phyloP scores from a whole-genome alignment of 2,888 invertebrate genomes.

The Dasypogon diadema region DNA sequence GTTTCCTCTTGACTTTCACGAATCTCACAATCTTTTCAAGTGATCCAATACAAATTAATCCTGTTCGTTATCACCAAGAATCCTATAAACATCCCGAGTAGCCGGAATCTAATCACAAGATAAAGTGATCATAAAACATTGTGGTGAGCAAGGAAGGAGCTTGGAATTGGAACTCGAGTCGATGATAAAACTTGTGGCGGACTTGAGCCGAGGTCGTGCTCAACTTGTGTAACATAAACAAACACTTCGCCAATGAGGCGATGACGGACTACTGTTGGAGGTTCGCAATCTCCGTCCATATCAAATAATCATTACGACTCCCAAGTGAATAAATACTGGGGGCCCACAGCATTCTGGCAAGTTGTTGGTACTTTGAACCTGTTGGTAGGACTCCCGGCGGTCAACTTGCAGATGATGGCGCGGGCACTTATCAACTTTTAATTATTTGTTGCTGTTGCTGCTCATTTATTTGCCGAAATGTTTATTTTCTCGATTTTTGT shows the following conservation, averaged over 20 bases:
- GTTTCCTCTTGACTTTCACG: too few relatives aligned
- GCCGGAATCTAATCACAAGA: constrained; percentile 30
- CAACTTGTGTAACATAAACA: constrained; percentile 25
- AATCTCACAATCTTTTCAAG: too few relatives aligned
- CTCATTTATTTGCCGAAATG: neutral
- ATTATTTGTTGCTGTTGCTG: constrained; percentile 5
- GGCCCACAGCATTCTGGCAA: too few relatives aligned
- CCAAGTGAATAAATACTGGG: too few relatives aligned
- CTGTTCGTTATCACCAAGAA: constrained; percentile 15
- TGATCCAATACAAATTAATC: neutral
- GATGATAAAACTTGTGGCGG: neutral
- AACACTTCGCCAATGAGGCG: constrained; percentile 15
- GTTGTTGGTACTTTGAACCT: too few relatives aligned
- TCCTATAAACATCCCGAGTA: constrained; percentile 46
- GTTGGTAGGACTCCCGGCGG: neutral
- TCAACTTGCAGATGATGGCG: neutral
- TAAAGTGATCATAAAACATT: constrained; percentile 19
- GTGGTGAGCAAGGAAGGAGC: neutral
- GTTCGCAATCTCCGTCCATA: neutral
- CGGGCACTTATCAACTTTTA: neutral
- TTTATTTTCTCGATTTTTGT: constrained; percentile 4
- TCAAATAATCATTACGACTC: neutral
- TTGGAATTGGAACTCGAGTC: constrained; percentile 17
- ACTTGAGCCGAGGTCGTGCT: neutral
- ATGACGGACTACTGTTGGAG: constrained; percentile 35